A percentile compares a stretch with the other conserved stretches of the same genome.
Evolutionary conservation across 2,888 invertebrate species (phyloP).

Genomic region (Apomyelois bistriatella): DNA sequence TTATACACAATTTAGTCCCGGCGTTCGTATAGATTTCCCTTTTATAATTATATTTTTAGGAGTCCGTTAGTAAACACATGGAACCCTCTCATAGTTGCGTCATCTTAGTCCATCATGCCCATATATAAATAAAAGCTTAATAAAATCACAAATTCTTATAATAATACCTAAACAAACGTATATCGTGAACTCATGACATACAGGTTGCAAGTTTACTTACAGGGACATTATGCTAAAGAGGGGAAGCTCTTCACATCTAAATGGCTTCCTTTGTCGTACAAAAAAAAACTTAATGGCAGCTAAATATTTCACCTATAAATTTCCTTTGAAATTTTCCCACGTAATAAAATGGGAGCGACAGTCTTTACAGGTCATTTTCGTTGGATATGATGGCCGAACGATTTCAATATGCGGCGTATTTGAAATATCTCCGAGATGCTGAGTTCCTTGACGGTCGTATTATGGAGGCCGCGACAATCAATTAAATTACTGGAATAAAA

Average conservation of each 20-base stretch:
- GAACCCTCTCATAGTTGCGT: no score
- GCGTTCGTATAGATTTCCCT: no score
- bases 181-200: neutral
- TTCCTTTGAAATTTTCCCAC: constrained; percentile 40
- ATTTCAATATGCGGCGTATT: constrained; percentile 73
- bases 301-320: constrained; percentile 19
- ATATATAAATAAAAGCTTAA: no score
- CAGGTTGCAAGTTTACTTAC: neutral
- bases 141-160: neutral
- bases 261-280: constrained; percentile 1
- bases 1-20: no score
- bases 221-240: neutral
- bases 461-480: constrained; percentile 47
- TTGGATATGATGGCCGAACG: constrained; percentile 58
- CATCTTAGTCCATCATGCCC: no score
- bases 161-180: neutral
- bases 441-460: constrained; percentile 45
- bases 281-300: constrained; percentile 5
- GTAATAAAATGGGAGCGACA: constrained; percentile 41
- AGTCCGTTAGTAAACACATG: no score
- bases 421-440: constrained; percentile 60
- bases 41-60: no score
- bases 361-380: constrained; percentile 56
- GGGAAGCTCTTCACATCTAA: constrained; percentile 3
- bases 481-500: constrained; percentile 62